Base-by-base conservation (phyloP, 2,113 vertebrate genomes). In the Arvicanthis niloticus region DNA sequence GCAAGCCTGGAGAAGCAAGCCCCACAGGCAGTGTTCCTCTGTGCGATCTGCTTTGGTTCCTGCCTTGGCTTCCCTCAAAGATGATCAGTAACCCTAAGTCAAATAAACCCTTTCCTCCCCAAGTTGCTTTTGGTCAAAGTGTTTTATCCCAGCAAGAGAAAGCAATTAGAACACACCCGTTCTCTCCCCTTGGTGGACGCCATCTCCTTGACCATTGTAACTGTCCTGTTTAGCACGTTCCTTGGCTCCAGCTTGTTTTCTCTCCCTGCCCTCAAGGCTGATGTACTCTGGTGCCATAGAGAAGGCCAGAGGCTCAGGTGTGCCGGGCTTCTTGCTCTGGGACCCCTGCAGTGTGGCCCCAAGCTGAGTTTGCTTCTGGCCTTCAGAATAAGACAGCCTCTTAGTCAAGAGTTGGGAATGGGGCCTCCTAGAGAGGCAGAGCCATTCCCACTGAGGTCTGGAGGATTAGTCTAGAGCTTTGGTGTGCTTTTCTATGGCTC, bases 211-310 rank as follows among this genome's bases (percentile, higher is more conserved):
- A 26, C 3, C 21, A 26, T 26, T 15, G 24, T 42, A 31, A 65
- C 22, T 45, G 58, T 17, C n/a, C 58, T 86, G 60, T 31, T 45
- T 19, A n/a, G 45, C 51, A 22, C 15, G 9, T 3, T 37, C 16
- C 42, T 78, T 31, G 0, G 51, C 51, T n/a, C 45, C 4, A 6
- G 48, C 24, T 42, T 42, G 70, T 22, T 51, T 76, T 60, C 26
- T 34, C 17, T 45, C 22, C 56, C 40, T 26, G 21, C 42, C 4
- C 51, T 26, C 24, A n/a, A 51, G 56, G 53, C 34, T 53, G 60
- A 42, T 9, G 37, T 1, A 16, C 29, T 37, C 21, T 53, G 31
- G n/a, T 3, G n/a, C 48, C 7, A 2, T 4, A 3, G 24, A 13
- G n/a, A 16, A 4, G 13, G 29, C 7, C 5, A 16, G 68, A 8